These are phyloP conservation scores for Argyrosomus japonicus DNA, from an alignment of 2,113 vertebrate genomes.

Conservation along the genomic window DNA sequence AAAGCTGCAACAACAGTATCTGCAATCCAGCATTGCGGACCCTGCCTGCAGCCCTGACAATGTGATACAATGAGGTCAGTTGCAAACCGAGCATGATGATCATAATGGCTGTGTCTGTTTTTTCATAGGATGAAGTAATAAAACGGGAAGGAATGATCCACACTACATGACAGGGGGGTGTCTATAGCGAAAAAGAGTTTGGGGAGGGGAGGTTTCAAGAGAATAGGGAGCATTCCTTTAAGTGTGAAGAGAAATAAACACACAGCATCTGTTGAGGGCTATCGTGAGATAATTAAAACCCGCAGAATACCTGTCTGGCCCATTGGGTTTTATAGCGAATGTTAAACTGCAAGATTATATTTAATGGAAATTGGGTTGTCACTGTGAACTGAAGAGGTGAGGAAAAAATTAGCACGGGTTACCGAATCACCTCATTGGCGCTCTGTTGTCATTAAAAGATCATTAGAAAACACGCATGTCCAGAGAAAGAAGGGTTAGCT, in stretches of 20 bases:
- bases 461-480: slow-evolving; percentile 19
- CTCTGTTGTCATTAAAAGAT: slow-evolving; percentile 43
- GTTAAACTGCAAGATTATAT: slow-evolving; percentile 82
- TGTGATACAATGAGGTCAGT: slow-evolving; percentile 76
- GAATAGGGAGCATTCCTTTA: slow-evolving; percentile 49
- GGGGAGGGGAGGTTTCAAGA: neutral
- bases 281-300: slow-evolving; percentile 77
- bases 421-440: slow-evolving; percentile 35
- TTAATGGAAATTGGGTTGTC: slow-evolving; percentile 78
- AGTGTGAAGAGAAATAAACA: slow-evolving; percentile 69
- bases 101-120: slow-evolving; percentile 33
- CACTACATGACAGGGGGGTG: slow-evolving; percentile 9
- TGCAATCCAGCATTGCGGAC: slow-evolving; percentile 46
- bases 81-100: slow-evolving; percentile 53
- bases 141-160: slow-evolving; percentile 22
- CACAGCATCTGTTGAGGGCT: slow-evolving; percentile 72
- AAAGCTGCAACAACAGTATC: slow-evolving; percentile 76
- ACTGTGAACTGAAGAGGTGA: slow-evolving; percentile 54
- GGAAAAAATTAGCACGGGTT: slow-evolving; percentile 56
- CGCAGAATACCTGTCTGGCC: slow-evolving; percentile 72
- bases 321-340: slow-evolving; percentile 78
- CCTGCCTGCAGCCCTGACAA: slow-evolving; percentile 59
- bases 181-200: neutral
- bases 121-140: slow-evolving; percentile 9
- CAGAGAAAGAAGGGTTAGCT: slow-evolving; percentile 17